Percentiles rank a stretch among this genome's conserved stretches.
These are phyloP conservation scores for Volucella inanis DNA, from an alignment of 2,888 invertebrate genomes.

Conservation along the genomic window DNA sequence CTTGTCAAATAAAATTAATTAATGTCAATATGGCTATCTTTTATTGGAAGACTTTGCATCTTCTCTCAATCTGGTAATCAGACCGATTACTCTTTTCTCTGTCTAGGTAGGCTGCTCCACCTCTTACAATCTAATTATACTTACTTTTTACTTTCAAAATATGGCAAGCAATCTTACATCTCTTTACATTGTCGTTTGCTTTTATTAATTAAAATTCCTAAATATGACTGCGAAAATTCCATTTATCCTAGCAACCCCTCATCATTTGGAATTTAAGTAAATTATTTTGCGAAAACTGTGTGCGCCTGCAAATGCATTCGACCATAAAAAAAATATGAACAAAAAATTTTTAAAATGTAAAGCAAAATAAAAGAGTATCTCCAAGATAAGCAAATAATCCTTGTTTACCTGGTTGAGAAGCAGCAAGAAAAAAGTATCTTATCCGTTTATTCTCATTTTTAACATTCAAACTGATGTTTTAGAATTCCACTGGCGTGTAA, in stretches of 20 bases:
- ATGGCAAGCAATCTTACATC: background rate
- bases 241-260: background rate
- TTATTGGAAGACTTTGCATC: too few relatives aligned
- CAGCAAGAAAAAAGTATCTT: slow-evolving; percentile 17
- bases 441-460: slow-evolving; percentile 30
- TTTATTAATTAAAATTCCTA: slow-evolving; percentile 33
- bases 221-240: slow-evolving; percentile 6
- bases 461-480: slow-evolving; percentile 48
- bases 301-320: slow-evolving; percentile 27
- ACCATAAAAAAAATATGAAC: slow-evolving; percentile 30
- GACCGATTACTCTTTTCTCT: too few relatives aligned
- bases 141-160: background rate
- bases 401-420: slow-evolving; percentile 13
- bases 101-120: too few relatives aligned
- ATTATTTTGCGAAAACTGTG: slow-evolving; percentile 17
- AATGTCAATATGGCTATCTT: too few relatives aligned
- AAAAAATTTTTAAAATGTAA: background rate
- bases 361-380: background rate
- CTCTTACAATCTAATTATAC: background rate
- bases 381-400: slow-evolving; percentile 36
- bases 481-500: slow-evolving; percentile 48
- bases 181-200: background rate
- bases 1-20: too few relatives aligned
- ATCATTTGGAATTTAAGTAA: slow-evolving; percentile 27
- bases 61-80: too few relatives aligned